phyloP scores from a whole-genome alignment of 2,888 invertebrate genomes.

The Ochropleura plecta region DNA sequence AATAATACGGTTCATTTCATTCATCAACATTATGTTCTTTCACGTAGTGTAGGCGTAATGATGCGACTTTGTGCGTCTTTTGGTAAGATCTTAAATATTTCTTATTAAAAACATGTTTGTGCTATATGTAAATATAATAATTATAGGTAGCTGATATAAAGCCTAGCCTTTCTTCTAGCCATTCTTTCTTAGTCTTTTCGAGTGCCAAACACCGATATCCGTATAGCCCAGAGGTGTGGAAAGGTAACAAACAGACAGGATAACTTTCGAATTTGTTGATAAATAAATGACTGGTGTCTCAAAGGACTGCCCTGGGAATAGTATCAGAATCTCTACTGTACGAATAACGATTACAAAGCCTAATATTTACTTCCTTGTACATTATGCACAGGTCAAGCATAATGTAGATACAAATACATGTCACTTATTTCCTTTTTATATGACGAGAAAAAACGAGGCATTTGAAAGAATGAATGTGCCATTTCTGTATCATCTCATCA shows the following conservation, averaged over 20 bases:
- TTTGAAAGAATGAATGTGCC: background rate
- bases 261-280: background rate
- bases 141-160: background rate
- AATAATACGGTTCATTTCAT: slow-evolving; percentile 88
- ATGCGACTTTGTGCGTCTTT: slow-evolving; percentile 42
- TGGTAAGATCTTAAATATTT: slow-evolving; percentile 24
- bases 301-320: slow-evolving; percentile 2
- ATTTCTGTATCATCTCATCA: background rate
- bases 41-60: slow-evolving; percentile 58
- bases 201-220: background rate
- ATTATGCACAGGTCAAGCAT: slow-evolving; percentile 8
- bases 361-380: background rate
- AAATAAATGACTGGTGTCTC: background rate
- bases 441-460: background rate
- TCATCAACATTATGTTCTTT: slow-evolving; percentile 70
- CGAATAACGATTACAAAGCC: slow-evolving; percentile 15
- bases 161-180: too few relatives aligned
- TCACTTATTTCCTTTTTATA: background rate
- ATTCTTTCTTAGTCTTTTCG: background rate
- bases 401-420: background rate
- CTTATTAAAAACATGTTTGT: slow-evolving; percentile 10
- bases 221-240: background rate
- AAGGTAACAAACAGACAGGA: background rate
- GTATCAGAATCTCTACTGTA: background rate
- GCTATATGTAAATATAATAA: background rate